These are phyloP conservation scores for Chrysomallon squamiferum DNA, from an alignment of 1,140 invertebrate genomes.

Conservation along the genomic window DNA sequence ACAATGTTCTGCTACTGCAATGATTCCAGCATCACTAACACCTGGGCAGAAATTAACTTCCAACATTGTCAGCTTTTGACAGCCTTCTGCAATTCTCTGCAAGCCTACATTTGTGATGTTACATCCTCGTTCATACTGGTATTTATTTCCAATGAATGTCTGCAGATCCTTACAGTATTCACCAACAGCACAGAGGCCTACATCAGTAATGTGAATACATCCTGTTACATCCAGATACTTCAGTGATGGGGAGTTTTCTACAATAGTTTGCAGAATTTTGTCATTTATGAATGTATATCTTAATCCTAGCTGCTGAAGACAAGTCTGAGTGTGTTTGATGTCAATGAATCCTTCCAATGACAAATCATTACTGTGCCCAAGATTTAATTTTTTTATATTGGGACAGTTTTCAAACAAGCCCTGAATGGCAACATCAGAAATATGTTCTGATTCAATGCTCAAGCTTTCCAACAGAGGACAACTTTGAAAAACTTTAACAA, in stretches of 20 bases:
- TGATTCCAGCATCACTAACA: slow-evolving; percentile 17
- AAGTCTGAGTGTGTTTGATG: neutral
- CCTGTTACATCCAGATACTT: slow-evolving; percentile 14
- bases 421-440: slow-evolving; percentile 5
- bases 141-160: slow-evolving; percentile 15
- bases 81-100: slow-evolving; percentile 13
- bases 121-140: slow-evolving; percentile 7
- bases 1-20: slow-evolving; percentile 13
- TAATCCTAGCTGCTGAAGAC: neutral
- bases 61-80: slow-evolving; percentile 18
- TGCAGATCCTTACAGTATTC: slow-evolving; percentile 11
- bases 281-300: slow-evolving; percentile 11
- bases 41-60: slow-evolving; percentile 21
- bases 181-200: slow-evolving; percentile 13
- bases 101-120: slow-evolving; percentile 21
- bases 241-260: slow-evolving; percentile 7
- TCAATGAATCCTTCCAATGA: neutral
- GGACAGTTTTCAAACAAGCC: slow-evolving; percentile 7
- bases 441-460: neutral
- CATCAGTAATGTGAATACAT: slow-evolving; percentile 19
- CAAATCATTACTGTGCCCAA: neutral
- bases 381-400: slow-evolving; percentile 1
- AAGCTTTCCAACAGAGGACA: neutral
- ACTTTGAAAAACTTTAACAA: neutral
- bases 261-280: slow-evolving; percentile 10